These are phyloP conservation scores for Syrrhaptes paradoxus DNA, from an alignment of 2,113 vertebrate genomes.

Conservation along the genomic window DNA sequence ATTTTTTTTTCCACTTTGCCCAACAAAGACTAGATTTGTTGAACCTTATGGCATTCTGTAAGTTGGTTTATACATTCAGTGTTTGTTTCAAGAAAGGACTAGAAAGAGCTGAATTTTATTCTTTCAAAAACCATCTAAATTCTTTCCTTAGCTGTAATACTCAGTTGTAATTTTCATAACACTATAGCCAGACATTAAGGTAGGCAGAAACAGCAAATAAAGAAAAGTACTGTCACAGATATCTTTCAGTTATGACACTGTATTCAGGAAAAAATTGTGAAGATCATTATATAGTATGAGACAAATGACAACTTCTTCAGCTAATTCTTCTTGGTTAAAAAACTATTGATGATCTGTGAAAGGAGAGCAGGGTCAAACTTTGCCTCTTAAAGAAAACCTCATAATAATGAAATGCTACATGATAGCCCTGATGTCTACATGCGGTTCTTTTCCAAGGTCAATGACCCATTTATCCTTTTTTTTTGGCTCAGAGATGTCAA, in stretches of 20 bases:
- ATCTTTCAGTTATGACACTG: neutral
- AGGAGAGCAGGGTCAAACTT: conserved; percentile 7
- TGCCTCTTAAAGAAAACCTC: conserved; percentile 3
- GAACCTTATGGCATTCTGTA: neutral
- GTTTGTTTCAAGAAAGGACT: neutral
- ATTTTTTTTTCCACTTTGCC: neutral
- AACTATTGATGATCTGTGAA: neutral
- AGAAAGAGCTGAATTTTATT: neutral
- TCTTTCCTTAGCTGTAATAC: neutral
- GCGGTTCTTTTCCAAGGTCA: neutral
- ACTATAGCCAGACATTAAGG: neutral
- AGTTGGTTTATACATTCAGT: neutral
- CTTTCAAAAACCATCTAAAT: neutral
- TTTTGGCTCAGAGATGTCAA: neutral
- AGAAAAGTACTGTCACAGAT: neutral
- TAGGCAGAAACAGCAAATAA: neutral
- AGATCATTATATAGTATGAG: neutral
- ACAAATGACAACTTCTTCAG: conserved; percentile 1
- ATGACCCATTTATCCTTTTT: neutral
- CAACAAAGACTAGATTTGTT: neutral
- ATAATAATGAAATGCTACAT: conserved; percentile 29
- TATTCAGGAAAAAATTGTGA: neutral
- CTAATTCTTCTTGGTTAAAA: conserved; percentile 64
- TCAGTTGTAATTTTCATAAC: neutral
- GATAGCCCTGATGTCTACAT: neutral